Percentiles rank a stretch among this genome's conserved stretches.
These are phyloP conservation scores for Eupsittula cactorum DNA, from an alignment of 2,113 vertebrate genomes.

Conservation along the genomic window DNA sequence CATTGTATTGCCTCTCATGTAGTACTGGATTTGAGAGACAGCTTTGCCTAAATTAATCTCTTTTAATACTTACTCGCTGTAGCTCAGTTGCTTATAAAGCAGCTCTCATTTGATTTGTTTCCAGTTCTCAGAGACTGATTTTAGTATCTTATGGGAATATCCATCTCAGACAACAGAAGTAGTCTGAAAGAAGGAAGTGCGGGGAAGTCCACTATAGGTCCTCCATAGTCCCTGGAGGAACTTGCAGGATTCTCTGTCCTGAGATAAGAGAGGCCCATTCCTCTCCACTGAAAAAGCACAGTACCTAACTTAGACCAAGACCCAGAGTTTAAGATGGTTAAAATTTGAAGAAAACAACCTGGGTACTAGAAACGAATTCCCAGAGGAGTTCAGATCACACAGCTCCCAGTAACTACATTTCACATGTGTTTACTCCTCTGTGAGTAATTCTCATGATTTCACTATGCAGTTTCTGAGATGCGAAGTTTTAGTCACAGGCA, in stretches of 20 bases:
- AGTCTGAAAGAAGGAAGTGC: not conserved
- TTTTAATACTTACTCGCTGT: not conserved
- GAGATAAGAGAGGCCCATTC: not conserved
- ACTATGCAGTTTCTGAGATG: not conserved
- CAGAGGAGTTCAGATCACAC: constrained; percentile 14
- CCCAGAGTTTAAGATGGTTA: not conserved
- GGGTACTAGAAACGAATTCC: not conserved
- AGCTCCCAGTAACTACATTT: not conserved
- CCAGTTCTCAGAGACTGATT: not conserved
- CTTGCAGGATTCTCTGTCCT: not conserved
- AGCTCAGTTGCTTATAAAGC: not conserved
- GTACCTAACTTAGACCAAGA: not conserved
- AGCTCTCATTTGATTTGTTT: not conserved
- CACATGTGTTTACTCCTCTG: not conserved
- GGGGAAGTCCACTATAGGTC: not conserved
- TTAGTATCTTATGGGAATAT: not conserved
- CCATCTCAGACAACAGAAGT: not conserved
- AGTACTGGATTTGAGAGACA: not conserved
- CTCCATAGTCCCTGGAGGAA: not conserved
- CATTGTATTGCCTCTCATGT: not conserved
- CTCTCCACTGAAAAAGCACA: not conserved
- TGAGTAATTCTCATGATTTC: not conserved
- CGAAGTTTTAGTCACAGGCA: constrained; percentile 7
- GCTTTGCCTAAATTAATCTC: not conserved
- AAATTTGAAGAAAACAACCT: not conserved